These are phyloP conservation scores for Cranoglanis bouderius DNA, from an alignment of 2,113 vertebrate genomes.

Conservation along the genomic window DNA sequence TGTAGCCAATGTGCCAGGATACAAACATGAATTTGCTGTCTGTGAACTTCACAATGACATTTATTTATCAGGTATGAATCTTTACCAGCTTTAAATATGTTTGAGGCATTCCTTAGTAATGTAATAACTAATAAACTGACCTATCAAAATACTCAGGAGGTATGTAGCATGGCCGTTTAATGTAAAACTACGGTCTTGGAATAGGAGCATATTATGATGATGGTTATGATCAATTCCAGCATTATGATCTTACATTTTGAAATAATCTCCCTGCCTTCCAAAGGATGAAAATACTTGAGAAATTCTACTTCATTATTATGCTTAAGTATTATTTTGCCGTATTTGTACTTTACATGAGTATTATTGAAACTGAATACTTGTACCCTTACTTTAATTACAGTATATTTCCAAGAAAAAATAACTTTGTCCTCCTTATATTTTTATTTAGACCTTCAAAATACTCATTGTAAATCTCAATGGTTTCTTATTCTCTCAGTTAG, in stretches of 20 bases:
- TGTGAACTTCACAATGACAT: conserved; percentile 80
- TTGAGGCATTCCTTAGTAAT: background rate
- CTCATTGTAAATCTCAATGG: too few relatives aligned
- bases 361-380: too few relatives aligned
- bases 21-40: conserved; percentile 78
- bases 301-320: too few relatives aligned
- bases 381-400: too few relatives aligned
- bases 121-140: background rate
- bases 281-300: background rate
- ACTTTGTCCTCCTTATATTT: too few relatives aligned
- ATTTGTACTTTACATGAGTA: too few relatives aligned
- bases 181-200: background rate
- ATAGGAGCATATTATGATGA: background rate
- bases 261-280: background rate
- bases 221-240: background rate
- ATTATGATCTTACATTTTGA: background rate
- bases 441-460: too few relatives aligned
- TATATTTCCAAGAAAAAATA: too few relatives aligned
- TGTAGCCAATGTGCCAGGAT: conserved; percentile 75
- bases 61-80: conserved; percentile 76
- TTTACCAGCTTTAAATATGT: background rate
- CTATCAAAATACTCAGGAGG: background rate
- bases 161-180: background rate
- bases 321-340: too few relatives aligned
- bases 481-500: too few relatives aligned